Base-by-base conservation (phyloP, 2,888 invertebrate genomes). In the Rutpela maculata region DNA sequence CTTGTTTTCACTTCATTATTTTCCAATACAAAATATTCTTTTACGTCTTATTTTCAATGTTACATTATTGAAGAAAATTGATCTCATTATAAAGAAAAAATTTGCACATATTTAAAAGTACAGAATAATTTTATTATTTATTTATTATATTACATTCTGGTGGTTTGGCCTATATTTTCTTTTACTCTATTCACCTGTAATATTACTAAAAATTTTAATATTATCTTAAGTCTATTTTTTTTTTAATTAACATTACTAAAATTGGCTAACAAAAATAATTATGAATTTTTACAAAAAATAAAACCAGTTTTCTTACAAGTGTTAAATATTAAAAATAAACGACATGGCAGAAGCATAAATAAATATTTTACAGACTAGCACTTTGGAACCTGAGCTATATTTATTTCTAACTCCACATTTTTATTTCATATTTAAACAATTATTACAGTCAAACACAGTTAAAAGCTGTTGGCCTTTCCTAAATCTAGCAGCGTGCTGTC, bases 151-250 rank as follows among this genome's bases (percentile, higher is more conserved):
- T 59, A 35, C 50, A 60, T 62, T 50, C 15, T 56, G 79, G 79
- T 79, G 77, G 79, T 79, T 79, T 79, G 77, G 79, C 65, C 72
- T 77, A 72, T 72, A 50, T 60, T 67, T 63, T 67, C 55, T 57
- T 73, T 73, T 38, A 26, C 31, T 22, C 15, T 66, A 10, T 65
- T 35, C 35, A 17, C 12, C 17, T 7, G 9, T 35, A 43, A 35
- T 38, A 35, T 2, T 43, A 15, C 12, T 43, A 11, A 15, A 43
- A 43, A 43, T 43, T 43, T 43, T 43, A 43, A 43, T 43, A 2
- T 43, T 43, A 43, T 7, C 43, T 43, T 43, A 43, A 11, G 43
- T 26, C 22, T 38, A 43, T 9, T 2, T 15, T 43, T 43, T 43
- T 43, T 43, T 15, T 1, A 43, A 12, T 43, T 43, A 43, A 43